Evolutionary conservation across 2,888 invertebrate genomes (phyloP).

Genomic region (Mycogona germanica): DNA sequence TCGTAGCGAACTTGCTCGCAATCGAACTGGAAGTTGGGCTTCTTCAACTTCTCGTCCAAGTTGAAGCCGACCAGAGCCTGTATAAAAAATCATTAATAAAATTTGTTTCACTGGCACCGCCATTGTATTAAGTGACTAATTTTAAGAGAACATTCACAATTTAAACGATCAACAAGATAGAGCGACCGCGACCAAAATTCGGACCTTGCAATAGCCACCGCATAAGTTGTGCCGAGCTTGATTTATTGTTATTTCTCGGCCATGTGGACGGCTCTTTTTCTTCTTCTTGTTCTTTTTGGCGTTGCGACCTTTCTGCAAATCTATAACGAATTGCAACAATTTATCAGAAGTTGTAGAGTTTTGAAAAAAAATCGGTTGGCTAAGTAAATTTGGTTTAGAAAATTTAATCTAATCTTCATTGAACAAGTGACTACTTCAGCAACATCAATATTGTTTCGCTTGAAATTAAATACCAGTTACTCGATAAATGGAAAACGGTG

Average conservation of each 20-base stretch:
- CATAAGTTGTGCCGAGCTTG: slow-evolving; percentile 90
- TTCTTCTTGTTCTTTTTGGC: slow-evolving; percentile 45
- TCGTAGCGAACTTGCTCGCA: slow-evolving; percentile 89
- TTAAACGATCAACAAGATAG: too few species aligned
- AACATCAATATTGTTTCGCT: too few species aligned
- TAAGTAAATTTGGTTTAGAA: too few species aligned
- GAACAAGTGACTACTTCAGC: too few species aligned
- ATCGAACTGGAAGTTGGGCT: slow-evolving; percentile 80
- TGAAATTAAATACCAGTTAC: background rate
- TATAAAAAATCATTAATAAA: slow-evolving; percentile 22
- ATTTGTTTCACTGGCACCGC: background rate
- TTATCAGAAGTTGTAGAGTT: too few species aligned
- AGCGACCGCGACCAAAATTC: too few species aligned
- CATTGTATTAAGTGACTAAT: background rate
- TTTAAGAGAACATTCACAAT: background rate
- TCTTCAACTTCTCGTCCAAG: slow-evolving; percentile 67
- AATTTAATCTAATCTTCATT: too few species aligned
- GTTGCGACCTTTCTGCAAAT: slow-evolving; percentile 28
- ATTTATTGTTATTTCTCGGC: slow-evolving; percentile 70
- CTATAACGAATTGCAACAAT: too few species aligned
- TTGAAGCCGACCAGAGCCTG: slow-evolving; percentile 82
- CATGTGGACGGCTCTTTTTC: slow-evolving; percentile 53
- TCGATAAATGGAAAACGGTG: background rate
- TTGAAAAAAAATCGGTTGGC: background rate
- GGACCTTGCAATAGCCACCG: slow-evolving; percentile 85